Percentiles rank a stretch among this genome's conserved stretches.
These are phyloP conservation scores for Dicyrtomina minuta DNA, from an alignment of 2,888 invertebrate species.

Conservation along the genomic window DNA sequence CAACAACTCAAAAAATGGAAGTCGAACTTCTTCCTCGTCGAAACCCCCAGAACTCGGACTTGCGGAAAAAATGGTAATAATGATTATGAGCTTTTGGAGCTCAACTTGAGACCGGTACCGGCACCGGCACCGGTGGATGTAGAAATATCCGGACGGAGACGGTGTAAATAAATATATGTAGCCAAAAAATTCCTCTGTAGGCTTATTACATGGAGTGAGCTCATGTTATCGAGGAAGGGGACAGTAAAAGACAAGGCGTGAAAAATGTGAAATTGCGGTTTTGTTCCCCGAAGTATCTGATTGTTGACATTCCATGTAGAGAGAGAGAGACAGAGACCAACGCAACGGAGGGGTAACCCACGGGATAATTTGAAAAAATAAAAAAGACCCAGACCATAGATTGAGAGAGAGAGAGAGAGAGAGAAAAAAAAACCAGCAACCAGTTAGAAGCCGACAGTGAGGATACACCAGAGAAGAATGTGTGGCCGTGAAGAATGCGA, in stretches of 20 bases:
- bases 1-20: too few species aligned
- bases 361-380: constrained; percentile 5
- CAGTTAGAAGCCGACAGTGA: constrained; percentile 15
- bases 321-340: not conserved
- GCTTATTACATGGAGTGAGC: constrained; percentile 25
- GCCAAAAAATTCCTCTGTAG: constrained; percentile 10
- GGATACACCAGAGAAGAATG: constrained; percentile 31
- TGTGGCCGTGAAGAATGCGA: constrained; percentile 34
- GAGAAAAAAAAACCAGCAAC: constrained; percentile 22
- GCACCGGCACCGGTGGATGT: too few species aligned
- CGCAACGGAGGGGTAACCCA: constrained; percentile 13
- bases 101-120: too few species aligned
- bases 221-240: constrained; percentile 22
- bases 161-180: not conserved
- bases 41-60: too few species aligned
- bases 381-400: not conserved
- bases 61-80: too few species aligned
- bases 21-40: too few species aligned
- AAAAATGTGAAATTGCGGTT: constrained; percentile 46
- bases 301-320: constrained; percentile 32
- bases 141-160: too few species aligned
- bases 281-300: constrained; percentile 29
- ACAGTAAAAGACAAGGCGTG: constrained; percentile 32
- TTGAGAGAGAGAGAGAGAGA: constrained; percentile 11
- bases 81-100: too few species aligned